A percentile compares a stretch with the other conserved stretches of the same genome.
Conservation (phyloP, 37 sponge, comb jelly and placozoan species). For the Theonella swinhoei region DNA sequence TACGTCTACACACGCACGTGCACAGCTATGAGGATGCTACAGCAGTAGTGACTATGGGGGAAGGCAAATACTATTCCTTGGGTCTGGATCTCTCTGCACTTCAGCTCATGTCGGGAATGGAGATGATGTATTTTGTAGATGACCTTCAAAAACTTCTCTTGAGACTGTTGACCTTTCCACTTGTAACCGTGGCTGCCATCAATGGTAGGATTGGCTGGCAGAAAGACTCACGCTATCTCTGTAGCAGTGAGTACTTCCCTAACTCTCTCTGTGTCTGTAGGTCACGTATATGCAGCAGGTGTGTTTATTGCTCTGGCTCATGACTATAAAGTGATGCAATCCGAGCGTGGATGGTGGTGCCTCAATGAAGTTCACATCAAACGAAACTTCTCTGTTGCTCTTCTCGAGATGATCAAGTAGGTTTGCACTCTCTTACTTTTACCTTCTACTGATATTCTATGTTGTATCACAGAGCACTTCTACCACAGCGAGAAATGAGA, state of each 20-base stretch:
- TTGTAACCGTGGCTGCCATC: conserved; percentile 79
- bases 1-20: background rate
- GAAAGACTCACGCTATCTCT: background rate
- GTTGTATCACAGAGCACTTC: conserved; percentile 14
- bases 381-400: conserved; percentile 26
- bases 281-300: conserved; percentile 80
- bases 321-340: conserved; percentile 72
- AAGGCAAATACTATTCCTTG: conserved; percentile 66
- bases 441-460: background rate
- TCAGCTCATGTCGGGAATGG: background rate
- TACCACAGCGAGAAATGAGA: conserved; percentile 38
- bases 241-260: no score
- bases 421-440: background rate
- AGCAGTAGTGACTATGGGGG: conserved; percentile 69
- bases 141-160: conserved; percentile 39
- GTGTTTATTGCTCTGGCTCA: conserved; percentile 68
- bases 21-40: conserved; percentile 57
- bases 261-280: no score
- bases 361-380: conserved; percentile 62
- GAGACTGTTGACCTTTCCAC: conserved; percentile 56
- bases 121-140: background rate
- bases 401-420: conserved; percentile 49
- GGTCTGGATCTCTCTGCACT: conserved; percentile 64
- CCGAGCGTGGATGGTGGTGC: conserved; percentile 73
- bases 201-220: conserved; percentile 65